Evolutionary conservation across 2,113 vertebrate genomes (phyloP).

Genomic region (Accipiter virgatus): DNA sequence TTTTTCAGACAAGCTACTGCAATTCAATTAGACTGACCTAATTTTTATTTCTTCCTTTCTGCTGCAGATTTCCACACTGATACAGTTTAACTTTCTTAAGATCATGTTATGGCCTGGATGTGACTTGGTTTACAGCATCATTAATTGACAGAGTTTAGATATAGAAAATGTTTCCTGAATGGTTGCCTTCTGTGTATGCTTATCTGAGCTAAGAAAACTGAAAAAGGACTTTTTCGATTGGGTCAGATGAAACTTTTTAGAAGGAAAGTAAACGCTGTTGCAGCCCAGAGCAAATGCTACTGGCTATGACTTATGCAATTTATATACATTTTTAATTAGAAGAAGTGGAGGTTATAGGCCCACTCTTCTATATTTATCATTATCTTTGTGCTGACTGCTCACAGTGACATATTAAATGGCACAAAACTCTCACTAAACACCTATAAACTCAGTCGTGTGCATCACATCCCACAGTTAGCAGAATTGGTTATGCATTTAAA

Average conservation of each 20-base stretch:
- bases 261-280: background rate
- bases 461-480: background rate
- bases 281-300: background rate
- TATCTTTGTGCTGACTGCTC: slow-evolving; percentile 5
- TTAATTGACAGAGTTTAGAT: background rate
- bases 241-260: background rate
- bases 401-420: background rate
- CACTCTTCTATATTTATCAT: background rate
- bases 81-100: background rate
- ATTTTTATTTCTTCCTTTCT: background rate
- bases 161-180: background rate
- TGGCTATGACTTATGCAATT: background rate
- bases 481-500: background rate
- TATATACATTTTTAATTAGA: background rate
- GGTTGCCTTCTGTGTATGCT: background rate
- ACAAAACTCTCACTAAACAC: background rate
- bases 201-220: background rate
- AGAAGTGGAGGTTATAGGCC: background rate
- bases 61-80: background rate
- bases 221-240: background rate
- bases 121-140: background rate
- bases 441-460: background rate
- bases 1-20: background rate
- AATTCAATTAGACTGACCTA: background rate
- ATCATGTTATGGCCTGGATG: background rate